These are phyloP conservation scores for Melanotaenia pygmaea DNA, from an alignment of 2,797 vertebrate genomes.

Conservation along the genomic window DNA sequence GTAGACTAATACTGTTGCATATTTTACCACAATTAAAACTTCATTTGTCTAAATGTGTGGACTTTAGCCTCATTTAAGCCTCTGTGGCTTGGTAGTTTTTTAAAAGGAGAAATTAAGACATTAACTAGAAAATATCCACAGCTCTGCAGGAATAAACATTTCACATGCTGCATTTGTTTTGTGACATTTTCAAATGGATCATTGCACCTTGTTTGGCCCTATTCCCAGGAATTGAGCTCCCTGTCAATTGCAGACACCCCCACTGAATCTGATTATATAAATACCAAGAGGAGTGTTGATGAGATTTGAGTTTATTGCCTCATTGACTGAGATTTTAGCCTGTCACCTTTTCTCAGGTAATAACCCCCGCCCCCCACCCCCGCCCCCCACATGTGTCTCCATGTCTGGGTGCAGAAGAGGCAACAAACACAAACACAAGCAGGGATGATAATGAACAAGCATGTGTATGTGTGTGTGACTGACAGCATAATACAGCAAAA, in stretches of 20 bases:
- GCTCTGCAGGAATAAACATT: constrained; percentile 28
- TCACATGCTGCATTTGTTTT: constrained; percentile 27
- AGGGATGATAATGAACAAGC: constrained; percentile 78
- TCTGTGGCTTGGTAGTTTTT: constrained; percentile 52
- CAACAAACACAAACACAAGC: constrained; percentile 64
- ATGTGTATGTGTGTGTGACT: constrained; percentile 34
- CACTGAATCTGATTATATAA: constrained; percentile 55
- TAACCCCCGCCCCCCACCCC: constrained; percentile 48
- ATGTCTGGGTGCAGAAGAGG: constrained; percentile 58
- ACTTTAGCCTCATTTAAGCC: constrained; percentile 84
- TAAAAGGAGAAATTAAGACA: constrained; percentile 53
- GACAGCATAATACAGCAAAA: constrained; percentile 6
- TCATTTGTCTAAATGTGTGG: constrained; percentile 80
- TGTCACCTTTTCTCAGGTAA: constrained; percentile 74
- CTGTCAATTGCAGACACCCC: constrained; percentile 69
- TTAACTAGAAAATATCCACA: constrained; percentile 26
- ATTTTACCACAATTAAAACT: constrained; percentile 82
- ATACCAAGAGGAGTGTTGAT: constrained; percentile 53
- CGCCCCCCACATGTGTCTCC: constrained; percentile 12
- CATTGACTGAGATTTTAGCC: constrained; percentile 69
- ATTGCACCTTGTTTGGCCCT: constrained; percentile 60
- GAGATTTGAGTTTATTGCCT: constrained; percentile 64
- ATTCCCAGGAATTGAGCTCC: constrained; percentile 46
- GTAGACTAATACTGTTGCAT: constrained; percentile 74
- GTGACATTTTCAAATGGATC: constrained; percentile 50